phyloP scores from a whole-genome alignment of 2,797 vertebrate species.

The Numenius phaeopus region DNA sequence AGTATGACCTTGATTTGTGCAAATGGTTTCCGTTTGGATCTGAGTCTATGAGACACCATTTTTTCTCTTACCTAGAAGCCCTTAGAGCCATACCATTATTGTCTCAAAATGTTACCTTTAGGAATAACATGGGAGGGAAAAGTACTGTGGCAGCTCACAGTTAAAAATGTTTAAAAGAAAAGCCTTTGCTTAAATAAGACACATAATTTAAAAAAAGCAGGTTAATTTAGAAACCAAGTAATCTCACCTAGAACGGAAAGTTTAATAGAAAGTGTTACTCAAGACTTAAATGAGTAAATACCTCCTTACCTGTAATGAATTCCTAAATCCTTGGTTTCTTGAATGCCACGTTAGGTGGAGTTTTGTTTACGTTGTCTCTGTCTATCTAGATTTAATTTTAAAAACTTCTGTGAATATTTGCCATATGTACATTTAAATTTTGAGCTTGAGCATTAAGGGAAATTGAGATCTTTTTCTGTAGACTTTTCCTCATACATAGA shows the following conservation, averaged over 20 bases:
- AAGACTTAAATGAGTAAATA: background rate
- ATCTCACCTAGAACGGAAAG: background rate
- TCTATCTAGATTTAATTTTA: background rate
- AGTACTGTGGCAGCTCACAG: background rate
- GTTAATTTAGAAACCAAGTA: background rate
- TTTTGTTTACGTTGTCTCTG: background rate
- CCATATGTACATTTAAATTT: background rate
- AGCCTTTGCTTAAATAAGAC: background rate
- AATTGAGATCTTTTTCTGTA: background rate
- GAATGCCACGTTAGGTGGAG: background rate
- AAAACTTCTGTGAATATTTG: background rate
- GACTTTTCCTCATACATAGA: accelerated
- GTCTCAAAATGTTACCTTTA: background rate
- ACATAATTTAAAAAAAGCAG: background rate
- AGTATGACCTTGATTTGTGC: background rate
- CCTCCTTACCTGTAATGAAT: background rate
- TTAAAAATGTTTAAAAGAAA: background rate
- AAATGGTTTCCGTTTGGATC: background rate
- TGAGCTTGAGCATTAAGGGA: background rate
- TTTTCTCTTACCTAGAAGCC: background rate
- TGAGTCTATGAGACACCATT: background rate
- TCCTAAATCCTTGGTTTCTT: background rate
- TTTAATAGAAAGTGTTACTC: background rate
- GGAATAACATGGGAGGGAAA: accelerated
- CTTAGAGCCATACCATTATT: background rate